Conservation (phyloP, 1,140 invertebrate species). For the Drosophila varians region DNA sequence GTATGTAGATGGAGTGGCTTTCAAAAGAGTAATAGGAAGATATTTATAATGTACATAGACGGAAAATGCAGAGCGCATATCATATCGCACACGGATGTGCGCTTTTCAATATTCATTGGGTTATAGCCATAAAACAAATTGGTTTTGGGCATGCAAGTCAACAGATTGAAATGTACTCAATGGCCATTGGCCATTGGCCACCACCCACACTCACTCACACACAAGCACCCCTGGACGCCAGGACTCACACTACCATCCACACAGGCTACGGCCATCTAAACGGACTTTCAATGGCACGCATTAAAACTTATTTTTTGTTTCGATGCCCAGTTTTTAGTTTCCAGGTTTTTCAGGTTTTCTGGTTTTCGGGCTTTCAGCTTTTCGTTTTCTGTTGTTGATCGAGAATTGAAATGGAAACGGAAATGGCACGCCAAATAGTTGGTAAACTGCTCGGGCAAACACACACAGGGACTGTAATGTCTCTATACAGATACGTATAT, state of each 20-base stretch:
- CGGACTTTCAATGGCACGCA: conserved; percentile 30
- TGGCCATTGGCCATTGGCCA: not conserved
- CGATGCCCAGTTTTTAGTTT: not conserved
- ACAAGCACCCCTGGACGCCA: no score
- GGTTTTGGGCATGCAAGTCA: conserved; percentile 42
- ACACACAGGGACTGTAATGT: conserved; percentile 1
- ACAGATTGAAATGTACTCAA: conserved; percentile 39
- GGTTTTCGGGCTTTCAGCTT: conserved; percentile 6
- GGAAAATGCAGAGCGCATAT: conserved; percentile 12
- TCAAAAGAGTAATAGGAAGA: not conserved
- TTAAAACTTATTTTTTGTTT: conserved; percentile 25
- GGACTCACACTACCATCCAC: not conserved
- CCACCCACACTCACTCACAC: not conserved
- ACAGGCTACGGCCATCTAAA: conserved; percentile 16
- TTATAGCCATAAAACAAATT: conserved; percentile 41
- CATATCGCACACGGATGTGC: conserved; percentile 12
- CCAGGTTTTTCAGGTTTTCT: not conserved
- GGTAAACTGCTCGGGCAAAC: conserved; percentile 55
- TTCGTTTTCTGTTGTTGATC: conserved; percentile 34
- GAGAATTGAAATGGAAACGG: conserved; percentile 11
- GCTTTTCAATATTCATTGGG: conserved; percentile 44
- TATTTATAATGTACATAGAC: conserved; percentile 4
- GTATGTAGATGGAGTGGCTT: no score
- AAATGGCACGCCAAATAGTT: conserved; percentile 62
- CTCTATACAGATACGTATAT: not conserved